Percentiles rank a stretch among this genome's conserved stretches.
phyloP scores from a whole-genome alignment of 2,888 invertebrate species.

The Geotrupes spiniger region DNA sequence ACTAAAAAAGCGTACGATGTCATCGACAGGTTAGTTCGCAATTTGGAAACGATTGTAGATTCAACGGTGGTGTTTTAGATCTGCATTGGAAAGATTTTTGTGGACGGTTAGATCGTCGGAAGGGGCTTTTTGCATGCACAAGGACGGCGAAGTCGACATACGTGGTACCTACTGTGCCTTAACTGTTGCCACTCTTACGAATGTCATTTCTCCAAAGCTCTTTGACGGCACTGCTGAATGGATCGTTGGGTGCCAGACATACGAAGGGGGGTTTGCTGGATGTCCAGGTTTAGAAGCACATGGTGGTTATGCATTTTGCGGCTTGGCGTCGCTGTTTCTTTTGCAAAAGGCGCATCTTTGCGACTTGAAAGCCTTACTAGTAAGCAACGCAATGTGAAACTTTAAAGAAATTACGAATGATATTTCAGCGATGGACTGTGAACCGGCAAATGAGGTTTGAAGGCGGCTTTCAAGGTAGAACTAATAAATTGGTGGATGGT shows the following conservation, averaged over 20 bases:
- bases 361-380: conserved; percentile 71
- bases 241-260: conserved; percentile 94
- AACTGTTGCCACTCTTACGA: conserved; percentile 83
- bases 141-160: conserved; percentile 90
- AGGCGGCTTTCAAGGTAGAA: conserved; percentile 96
- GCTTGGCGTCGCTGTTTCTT: conserved; percentile 83
- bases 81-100: conserved; percentile 73
- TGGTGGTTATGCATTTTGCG: conserved; percentile 99
- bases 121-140: conserved; percentile 91
- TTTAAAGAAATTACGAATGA: not conserved
- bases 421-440: conserved; percentile 74
- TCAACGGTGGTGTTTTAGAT: conserved; percentile 49
- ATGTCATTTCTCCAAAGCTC: conserved; percentile 70
- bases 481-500: conserved; percentile 97
- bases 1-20: conserved; percentile 74
- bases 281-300: conserved; percentile 95
- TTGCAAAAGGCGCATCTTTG: conserved; percentile 73
- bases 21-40: conserved; percentile 68
- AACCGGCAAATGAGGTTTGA: conserved; percentile 91
- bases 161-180: conserved; percentile 97
- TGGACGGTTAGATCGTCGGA: conserved; percentile 73
- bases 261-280: conserved; percentile 98
- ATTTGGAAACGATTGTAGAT: too few relatives aligned
- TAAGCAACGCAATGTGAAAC: conserved; percentile 37
- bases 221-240: conserved; percentile 88